These are phyloP conservation scores for Charina bottae DNA, from an alignment of 2,113 vertebrate species.

Conservation along the genomic window DNA sequence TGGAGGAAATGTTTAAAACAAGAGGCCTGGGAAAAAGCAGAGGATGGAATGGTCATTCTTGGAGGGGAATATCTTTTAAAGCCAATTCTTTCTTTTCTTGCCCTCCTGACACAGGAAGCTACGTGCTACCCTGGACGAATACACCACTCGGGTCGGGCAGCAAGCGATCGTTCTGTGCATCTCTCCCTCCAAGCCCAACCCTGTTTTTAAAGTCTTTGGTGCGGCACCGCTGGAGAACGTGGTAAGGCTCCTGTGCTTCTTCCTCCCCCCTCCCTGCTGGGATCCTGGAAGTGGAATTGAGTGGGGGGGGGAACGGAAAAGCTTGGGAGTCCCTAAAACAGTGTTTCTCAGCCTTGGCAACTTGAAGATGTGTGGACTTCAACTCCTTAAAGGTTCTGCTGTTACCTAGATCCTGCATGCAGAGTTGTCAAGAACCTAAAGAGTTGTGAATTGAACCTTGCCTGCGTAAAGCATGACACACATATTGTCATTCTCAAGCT, in stretches of 20 bases:
- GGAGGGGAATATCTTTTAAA: not conserved
- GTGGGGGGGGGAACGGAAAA: too few relatives aligned
- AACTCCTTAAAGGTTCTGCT: too few relatives aligned
- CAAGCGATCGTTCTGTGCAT: constrained; percentile 98
- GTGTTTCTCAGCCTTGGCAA: too few relatives aligned
- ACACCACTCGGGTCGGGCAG: constrained; percentile 95
- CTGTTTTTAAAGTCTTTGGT: constrained; percentile 96
- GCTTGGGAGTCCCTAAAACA: too few relatives aligned
- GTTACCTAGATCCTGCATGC: too few relatives aligned
- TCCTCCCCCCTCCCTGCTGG: not conserved
- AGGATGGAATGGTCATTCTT: not conserved
- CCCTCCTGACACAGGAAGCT: constrained; percentile 82
- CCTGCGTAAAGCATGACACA: too few relatives aligned
- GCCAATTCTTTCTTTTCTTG: fast-evolving
- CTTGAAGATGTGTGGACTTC: too few relatives aligned
- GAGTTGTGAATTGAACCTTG: too few relatives aligned
- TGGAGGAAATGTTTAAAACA: not conserved
- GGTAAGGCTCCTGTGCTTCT: constrained; percentile 75
- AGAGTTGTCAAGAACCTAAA: too few relatives aligned
- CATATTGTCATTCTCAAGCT: too few relatives aligned
- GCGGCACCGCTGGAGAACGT: constrained; percentile 97
- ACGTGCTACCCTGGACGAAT: constrained; percentile 93
- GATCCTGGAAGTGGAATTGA: not conserved
- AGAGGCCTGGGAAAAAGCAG: not conserved
- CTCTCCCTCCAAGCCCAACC: constrained; percentile 97